Conservation (phyloP, 2,797 vertebrate genomes). For the Macropodus opercularis region DNA sequence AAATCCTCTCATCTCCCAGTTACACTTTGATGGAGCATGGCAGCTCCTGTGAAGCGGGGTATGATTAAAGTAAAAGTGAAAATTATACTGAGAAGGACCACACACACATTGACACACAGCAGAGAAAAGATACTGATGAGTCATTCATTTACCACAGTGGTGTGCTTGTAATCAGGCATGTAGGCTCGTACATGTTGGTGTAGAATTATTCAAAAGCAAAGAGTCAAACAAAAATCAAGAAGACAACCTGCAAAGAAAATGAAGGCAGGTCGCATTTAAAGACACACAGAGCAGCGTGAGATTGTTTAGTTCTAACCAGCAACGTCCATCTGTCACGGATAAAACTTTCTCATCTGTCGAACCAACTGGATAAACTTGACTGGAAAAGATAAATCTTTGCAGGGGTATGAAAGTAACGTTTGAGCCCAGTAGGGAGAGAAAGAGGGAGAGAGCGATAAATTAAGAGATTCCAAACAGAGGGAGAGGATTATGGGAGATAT, state of each 20-base stretch:
- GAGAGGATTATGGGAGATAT: slow-evolving; percentile 57
- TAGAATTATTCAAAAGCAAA: background rate
- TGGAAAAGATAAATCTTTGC: slow-evolving; percentile 18
- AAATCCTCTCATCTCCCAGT: slow-evolving; percentile 46
- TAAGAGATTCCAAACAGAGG: slow-evolving; percentile 26
- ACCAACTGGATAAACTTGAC: slow-evolving; percentile 13
- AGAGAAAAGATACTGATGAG: slow-evolving; percentile 21
- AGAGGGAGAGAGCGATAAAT: background rate
- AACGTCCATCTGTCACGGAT: background rate
- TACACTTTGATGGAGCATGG: slow-evolving; percentile 50
- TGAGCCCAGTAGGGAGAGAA: too few relatives aligned
- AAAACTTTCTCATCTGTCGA: slow-evolving; percentile 35
- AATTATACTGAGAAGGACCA: slow-evolving; percentile 37
- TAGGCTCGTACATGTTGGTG: background rate
- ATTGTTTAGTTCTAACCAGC: slow-evolving; percentile 3
- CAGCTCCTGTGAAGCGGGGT: slow-evolving; percentile 38
- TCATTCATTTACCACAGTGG: slow-evolving; percentile 19
- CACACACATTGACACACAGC: slow-evolving; percentile 28
- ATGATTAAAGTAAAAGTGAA: slow-evolving; percentile 58
- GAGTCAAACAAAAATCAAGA: background rate
- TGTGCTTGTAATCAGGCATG: background rate
- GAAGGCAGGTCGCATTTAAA: too few relatives aligned
- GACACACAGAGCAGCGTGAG: background rate
- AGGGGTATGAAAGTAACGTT: too few relatives aligned
- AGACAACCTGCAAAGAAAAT: slow-evolving; percentile 1